phyloP scores from a whole-genome alignment of 2,797 vertebrate species.

The Denticeps clupeoides region DNA sequence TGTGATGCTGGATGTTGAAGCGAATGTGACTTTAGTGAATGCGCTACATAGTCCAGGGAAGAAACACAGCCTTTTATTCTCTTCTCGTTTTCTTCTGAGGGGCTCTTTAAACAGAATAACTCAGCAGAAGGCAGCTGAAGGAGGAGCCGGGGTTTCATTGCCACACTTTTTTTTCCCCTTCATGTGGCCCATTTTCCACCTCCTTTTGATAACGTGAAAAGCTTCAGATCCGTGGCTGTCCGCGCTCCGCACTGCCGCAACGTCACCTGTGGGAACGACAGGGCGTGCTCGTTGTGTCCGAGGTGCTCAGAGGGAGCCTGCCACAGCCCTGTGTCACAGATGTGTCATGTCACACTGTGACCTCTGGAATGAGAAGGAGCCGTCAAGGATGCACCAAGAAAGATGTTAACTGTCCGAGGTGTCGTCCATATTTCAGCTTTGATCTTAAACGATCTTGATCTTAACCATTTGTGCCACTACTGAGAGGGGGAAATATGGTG shows the following conservation, averaged over 20 bases:
- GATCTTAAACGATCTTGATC: slow-evolving; percentile 55
- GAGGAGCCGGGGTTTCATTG: slow-evolving; percentile 4
- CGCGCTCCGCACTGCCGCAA: neutral
- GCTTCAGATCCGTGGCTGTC: slow-evolving; percentile 1
- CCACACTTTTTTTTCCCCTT: slow-evolving; percentile 6
- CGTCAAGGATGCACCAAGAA: slow-evolving; percentile 52
- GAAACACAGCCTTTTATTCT: no score
- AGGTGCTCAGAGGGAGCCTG: no score
- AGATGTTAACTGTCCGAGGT: slow-evolving; percentile 61
- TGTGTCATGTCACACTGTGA: slow-evolving; percentile 3
- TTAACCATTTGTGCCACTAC: slow-evolving; percentile 46
- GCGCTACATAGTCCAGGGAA: no score
- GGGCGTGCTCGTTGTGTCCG: no score
- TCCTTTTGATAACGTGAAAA: slow-evolving; percentile 8
- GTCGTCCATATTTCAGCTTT: slow-evolving; percentile 57
- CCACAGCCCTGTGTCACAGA: no score
- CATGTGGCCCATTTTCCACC: neutral
- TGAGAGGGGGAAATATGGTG: slow-evolving; percentile 21
- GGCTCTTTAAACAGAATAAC: no score
- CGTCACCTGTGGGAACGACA: slow-evolving; percentile 14
- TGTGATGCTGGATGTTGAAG: no score
- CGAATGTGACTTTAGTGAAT: no score
- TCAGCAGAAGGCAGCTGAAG: no score
- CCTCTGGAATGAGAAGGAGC: no score
- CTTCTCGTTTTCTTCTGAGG: no score